A percentile compares a stretch with the other conserved stretches of the same genome.
Evolutionary conservation across 2,797 vertebrate species (phyloP).

Genomic region (Neosilurus mollespiculum): DNA sequence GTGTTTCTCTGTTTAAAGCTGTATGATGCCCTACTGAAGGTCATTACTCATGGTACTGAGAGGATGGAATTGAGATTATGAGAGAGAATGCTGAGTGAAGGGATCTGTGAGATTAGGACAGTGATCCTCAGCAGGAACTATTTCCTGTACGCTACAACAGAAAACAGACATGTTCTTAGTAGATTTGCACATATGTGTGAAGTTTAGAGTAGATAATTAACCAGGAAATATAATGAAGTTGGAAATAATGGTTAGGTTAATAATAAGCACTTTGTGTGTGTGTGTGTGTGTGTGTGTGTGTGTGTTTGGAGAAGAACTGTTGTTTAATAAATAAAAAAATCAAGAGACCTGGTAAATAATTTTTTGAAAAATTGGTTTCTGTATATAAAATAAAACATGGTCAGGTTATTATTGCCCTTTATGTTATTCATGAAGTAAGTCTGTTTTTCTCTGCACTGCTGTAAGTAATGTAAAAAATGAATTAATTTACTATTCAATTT

Average conservation of each 20-base stretch:
- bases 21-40: slow-evolving; percentile 1
- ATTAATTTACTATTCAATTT: neutral
- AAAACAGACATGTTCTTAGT: slow-evolving; percentile 11
- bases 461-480: too few relatives aligned
- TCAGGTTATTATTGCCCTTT: neutral
- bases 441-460: neutral
- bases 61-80: slow-evolving; percentile 43
- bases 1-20: neutral
- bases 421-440: neutral
- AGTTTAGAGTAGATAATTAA: neutral
- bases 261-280: neutral
- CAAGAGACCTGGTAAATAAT: neutral
- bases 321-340: too few relatives aligned
- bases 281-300: too few relatives aligned
- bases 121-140: slow-evolving; percentile 19
- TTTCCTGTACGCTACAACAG: neutral
- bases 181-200: neutral
- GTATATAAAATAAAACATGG: neutral
- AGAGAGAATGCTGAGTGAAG: slow-evolving; percentile 21
- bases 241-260: neutral
- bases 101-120: slow-evolving; percentile 40
- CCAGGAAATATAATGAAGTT: neutral
- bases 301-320: neutral
- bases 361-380: neutral
- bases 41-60: neutral